These are phyloP conservation scores for Microcebus jonahi DNA, from an alignment of 2,113 vertebrate species.

Conservation along the genomic window DNA sequence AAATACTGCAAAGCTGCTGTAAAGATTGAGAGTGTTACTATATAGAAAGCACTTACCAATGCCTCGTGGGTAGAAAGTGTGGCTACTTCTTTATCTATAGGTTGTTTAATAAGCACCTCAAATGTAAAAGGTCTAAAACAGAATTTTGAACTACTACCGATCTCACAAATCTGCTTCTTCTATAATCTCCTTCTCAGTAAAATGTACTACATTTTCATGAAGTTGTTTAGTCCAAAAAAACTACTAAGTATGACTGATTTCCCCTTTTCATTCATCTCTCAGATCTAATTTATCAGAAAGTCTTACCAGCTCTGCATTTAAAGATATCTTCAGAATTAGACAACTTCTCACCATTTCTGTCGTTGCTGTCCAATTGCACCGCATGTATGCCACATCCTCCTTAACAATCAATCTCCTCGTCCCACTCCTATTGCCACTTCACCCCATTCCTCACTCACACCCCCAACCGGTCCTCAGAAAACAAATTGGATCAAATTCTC, in stretches of 20 bases:
- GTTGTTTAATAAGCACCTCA: background rate
- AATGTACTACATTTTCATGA: background rate
- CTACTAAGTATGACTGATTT: background rate
- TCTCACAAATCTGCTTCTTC: background rate
- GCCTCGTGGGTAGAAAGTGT: background rate
- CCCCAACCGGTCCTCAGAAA: background rate
- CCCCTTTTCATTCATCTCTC: background rate
- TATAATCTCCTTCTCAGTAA: background rate
- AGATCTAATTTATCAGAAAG: background rate
- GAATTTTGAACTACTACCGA: background rate
- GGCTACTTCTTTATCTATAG: background rate
- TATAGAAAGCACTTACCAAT: background rate
- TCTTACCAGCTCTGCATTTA: background rate
- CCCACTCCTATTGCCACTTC: background rate
- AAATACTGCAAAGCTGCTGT: background rate
- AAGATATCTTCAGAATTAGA: background rate
- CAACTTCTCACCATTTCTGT: background rate
- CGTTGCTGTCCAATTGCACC: background rate
- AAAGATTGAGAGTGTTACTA: background rate
- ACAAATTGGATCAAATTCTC: background rate
- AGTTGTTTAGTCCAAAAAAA: background rate
- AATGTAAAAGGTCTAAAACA: background rate
- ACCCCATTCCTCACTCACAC: background rate
- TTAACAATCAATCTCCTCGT: background rate
- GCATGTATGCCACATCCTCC: background rate